Evolutionary conservation across 1,140 invertebrate species (phyloP), one percentile per base, ranked within the genome.

Genomic region (Proctacanthus coquilletti): DNA sequence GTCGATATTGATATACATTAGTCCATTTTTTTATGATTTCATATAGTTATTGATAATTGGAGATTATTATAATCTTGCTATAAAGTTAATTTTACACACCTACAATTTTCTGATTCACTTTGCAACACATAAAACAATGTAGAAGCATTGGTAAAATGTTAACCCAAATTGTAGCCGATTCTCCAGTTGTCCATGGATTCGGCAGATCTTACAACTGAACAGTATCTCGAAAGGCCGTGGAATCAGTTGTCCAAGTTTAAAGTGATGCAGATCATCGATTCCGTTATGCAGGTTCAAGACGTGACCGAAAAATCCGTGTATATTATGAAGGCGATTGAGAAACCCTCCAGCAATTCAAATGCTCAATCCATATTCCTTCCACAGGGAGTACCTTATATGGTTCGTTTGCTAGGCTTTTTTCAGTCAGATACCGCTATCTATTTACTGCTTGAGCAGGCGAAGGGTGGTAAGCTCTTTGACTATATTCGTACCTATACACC

Each of bases 341-440:
- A 67, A 43, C 58, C 62, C 2, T 51, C 53, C 9, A 56, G 51
- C 18, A 50, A 56, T 36, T 49, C 53, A 3, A 53, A 47, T 42
- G 62, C 55, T 13, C 55, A 49, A 48, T 58, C 50, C 41, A 59
- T 50, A 19, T 62, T 64, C 39, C 45, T 68, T 35, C 65, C 65
- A 5, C 59, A 64, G 42, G 52, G 63, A 42, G 60, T 67, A 40
- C 63, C 65, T 37, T 68, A 63, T 34, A 67, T 68, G 65, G 53
- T 62, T 4, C 56, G 56, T 35, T 34, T 68, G 36, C 29, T 61
- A 38, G 55, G 54, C 34, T 65, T 61, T 41, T 65, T 63, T 37
- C 60, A 65, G 37, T 64, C 61, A 18, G 64, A 66, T 13, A 59
- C 66, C 39, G 63, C 62, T 40, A 53, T 68, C 29, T 68, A 65